Evolutionary conservation across 2,888 invertebrate genomes (phyloP).

Genomic region (Allolobophora icterica): DNA sequence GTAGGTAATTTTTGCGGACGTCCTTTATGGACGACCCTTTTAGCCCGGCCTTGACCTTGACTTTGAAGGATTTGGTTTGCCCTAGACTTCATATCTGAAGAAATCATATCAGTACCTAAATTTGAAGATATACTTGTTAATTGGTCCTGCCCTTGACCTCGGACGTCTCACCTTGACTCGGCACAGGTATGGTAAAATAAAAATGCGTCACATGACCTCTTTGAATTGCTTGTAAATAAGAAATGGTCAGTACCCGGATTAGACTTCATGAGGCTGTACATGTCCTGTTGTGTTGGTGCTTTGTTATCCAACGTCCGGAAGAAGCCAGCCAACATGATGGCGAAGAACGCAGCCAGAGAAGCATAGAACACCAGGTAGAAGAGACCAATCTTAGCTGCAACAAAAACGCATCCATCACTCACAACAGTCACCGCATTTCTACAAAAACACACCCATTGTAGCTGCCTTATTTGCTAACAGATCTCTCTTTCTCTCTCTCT

Average conservation of each 20-base stretch:
- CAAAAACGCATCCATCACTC: neutral
- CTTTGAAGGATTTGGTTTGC: neutral
- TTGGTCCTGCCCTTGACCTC: no score
- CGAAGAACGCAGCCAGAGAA: conserved; percentile 89
- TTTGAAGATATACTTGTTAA: neutral
- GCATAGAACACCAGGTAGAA: conserved; percentile 96
- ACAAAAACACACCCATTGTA: neutral
- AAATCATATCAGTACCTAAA: neutral
- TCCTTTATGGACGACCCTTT: no score
- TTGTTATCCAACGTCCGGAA: conserved; percentile 59
- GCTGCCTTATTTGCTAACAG: no score
- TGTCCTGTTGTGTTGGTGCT: conserved; percentile 54
- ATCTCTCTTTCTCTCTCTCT: no score
- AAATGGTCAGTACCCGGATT: conserved; percentile 81
- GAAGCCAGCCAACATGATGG: conserved; percentile 91
- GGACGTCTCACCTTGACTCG: no score
- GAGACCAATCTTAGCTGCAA: conserved; percentile 80
- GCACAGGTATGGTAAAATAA: neutral
- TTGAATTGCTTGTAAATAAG: no score
- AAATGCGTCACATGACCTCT: no score
- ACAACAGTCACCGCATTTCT: neutral
- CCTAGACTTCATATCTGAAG: neutral
- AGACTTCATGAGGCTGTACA: conserved; percentile 58
- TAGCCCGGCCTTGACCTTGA: neutral
- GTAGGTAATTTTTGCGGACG: no score